Evolutionary conservation across 2,113 vertebrate genomes (phyloP).

Genomic region (Microcebus tavaratra): DNA sequence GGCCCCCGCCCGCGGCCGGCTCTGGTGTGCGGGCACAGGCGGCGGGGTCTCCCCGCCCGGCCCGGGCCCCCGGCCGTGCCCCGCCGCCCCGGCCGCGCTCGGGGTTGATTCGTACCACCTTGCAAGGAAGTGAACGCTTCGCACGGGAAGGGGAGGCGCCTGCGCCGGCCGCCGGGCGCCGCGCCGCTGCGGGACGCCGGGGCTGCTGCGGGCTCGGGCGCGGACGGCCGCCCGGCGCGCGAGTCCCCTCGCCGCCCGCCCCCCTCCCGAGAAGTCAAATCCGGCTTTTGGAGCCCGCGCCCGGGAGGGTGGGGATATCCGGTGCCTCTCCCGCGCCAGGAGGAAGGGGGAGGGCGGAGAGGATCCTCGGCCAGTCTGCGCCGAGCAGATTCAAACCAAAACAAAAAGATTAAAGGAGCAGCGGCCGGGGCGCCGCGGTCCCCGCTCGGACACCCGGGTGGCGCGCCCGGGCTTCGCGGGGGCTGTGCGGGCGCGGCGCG

Average conservation of each 20-base stretch:
- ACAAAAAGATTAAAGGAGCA: constrained; percentile 74
- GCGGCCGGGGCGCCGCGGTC: constrained; percentile 40
- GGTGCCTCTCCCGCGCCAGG: constrained; percentile 68
- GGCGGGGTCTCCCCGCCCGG: neutral
- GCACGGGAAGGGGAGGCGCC: constrained; percentile 99
- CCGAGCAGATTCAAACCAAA: constrained; percentile 73
- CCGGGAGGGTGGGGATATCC: constrained; percentile 61
- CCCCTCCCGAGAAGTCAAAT: constrained; percentile 56
- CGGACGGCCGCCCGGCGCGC: constrained; percentile 41
- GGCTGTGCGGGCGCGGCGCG: neutral
- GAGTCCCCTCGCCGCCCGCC: neutral
- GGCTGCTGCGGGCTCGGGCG: no score
- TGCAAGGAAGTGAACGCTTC: constrained; percentile 95
- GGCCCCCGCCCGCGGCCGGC: neutral
- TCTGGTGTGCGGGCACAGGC: neutral
- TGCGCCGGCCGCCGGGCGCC: constrained; percentile 76
- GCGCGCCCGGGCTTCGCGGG: constrained; percentile 70
- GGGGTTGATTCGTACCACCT: constrained; percentile 98
- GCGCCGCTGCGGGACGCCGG: no score
- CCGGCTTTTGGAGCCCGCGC: constrained; percentile 21
- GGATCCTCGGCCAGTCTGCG: constrained; percentile 62
- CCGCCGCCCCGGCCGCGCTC: constrained; percentile 82
- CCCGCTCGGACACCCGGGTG: constrained; percentile 78
- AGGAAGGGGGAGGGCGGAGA: constrained; percentile 65
- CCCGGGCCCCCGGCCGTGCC: constrained; percentile 59